Base-by-base conservation (phyloP, 2,888 invertebrate species). In the Tenthredo notha region DNA sequence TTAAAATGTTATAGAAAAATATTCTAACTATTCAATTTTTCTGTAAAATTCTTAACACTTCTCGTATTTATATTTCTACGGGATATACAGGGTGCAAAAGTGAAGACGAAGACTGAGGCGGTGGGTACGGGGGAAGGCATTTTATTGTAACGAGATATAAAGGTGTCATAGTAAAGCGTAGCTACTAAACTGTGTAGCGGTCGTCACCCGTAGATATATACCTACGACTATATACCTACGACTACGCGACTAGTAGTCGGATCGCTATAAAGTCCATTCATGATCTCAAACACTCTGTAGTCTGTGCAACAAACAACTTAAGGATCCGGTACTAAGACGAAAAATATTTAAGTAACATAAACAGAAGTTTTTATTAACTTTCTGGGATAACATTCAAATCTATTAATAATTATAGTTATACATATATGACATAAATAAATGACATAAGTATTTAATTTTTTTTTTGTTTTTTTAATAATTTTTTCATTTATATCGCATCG, bases 251-350 rank as follows among this genome's bases (percentile, higher is more conserved):
- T 89, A 89, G 88, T 89, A 88, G 90, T 86, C 85, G 89, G 88
- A 87, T 88, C 88, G 90, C 90, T 89, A 90, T 90, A 91, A 90
- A 91, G 88, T 90, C 88, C 91, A 91, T 91, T 91, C 90, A 91
- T 91, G 91, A 91, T 91, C 89, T 88, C 88, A 88, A 87, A 77
- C 65, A 88, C 86, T 85, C 87, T 86, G 87, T 88, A 88, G 87
- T 85, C 87, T 86, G 87, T 88, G 88, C 87, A 89, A 88, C 89
- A 86, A 88, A 88, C 87, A 86, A 70, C n/a, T 70, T 40, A 9
- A 37, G 7, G 7, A 0, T 74, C 37, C 37, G n/a, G n/a, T 18
- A 70, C 18, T n/a, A 18, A n/a, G 18, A 18, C 15, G 6, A 18
- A 15, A 37, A 33, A 18, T 40, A 40, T 18, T 50, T 1, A n/a